Evolutionary conservation across 64 coral and sea anemone genomes (phyloP).

Genomic region (Porites lutea): DNA sequence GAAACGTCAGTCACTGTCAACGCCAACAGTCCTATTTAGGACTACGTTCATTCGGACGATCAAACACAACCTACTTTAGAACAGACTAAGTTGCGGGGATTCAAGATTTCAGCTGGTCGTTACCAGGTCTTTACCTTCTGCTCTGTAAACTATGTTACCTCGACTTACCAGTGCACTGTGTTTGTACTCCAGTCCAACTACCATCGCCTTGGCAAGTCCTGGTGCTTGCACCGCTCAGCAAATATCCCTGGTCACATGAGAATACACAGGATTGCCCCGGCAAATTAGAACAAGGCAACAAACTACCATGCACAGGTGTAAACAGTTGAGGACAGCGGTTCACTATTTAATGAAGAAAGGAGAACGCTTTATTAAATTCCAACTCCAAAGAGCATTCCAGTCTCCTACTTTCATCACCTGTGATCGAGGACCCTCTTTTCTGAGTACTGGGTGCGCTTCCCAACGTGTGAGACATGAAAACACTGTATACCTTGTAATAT

Average conservation of each 20-base stretch:
- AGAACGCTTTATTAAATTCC: not conserved
- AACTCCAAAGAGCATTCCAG: no score
- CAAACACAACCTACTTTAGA: no score
- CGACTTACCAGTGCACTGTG: constrained; percentile 29
- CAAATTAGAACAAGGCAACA: constrained; percentile 13
- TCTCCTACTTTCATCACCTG: no score
- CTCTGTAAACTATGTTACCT: not conserved
- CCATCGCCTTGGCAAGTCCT: constrained; percentile 33
- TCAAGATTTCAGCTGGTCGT: no score
- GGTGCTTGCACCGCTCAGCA: not conserved
- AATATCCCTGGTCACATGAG: constrained; percentile 38
- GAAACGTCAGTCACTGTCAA: no score
- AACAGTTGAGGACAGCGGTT: constrained; percentile 27
- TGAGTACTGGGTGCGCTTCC: no score
- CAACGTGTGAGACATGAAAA: no score
- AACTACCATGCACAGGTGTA: not conserved
- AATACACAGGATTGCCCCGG: constrained; percentile 34
- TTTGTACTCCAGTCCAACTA: constrained; percentile 33
- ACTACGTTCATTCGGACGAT: no score
- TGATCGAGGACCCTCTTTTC: no score
- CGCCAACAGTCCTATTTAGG: no score
- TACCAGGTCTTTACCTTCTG: not conserved
- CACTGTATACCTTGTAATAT: no score
- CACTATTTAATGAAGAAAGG: not conserved
- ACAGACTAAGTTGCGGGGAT: no score